Percentiles rank a stretch among this genome's conserved stretches.
Evolutionary conservation across 2,797 vertebrate genomes (phyloP).

Genomic region (Phrynocephalus forsythii): DNA sequence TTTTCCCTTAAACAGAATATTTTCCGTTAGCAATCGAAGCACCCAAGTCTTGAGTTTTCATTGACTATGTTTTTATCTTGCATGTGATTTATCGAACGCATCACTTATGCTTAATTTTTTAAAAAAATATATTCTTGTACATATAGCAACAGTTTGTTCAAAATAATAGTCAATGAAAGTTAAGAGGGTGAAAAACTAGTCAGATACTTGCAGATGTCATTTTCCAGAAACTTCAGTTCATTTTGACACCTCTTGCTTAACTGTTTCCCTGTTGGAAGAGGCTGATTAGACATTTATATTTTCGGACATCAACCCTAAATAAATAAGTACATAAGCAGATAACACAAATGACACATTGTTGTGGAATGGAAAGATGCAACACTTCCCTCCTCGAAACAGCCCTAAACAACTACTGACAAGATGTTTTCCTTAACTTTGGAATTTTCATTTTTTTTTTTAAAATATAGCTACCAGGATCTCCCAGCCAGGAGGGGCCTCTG

Average conservation of each 20-base stretch:
- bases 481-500: background rate
- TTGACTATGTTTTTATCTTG: constrained; percentile 63
- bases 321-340: constrained; percentile 21
- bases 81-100: constrained; percentile 15
- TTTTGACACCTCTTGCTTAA: constrained; percentile 95
- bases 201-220: constrained; percentile 93
- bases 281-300: constrained; percentile 74
- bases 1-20: constrained; percentile 89
- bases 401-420: background rate
- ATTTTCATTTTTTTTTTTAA: background rate
- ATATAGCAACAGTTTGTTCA: constrained; percentile 37
- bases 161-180: constrained; percentile 77
- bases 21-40: constrained; percentile 75
- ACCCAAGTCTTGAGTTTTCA: constrained; percentile 69
- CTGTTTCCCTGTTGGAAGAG: constrained; percentile 91
- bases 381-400: background rate
- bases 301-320: constrained; percentile 42
- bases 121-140: background rate
- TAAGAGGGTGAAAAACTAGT: constrained; percentile 54
- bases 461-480: background rate
- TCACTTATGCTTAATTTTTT: background rate
- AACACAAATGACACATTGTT: constrained; percentile 29
- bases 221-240: constrained; percentile 88
- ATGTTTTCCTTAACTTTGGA: background rate
- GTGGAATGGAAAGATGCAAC: background rate